Percentiles rank a stretch among this genome's conserved stretches.
phyloP scores from a whole-genome alignment of 2,797 vertebrate genomes.

The Myotis pilosus region DNA sequence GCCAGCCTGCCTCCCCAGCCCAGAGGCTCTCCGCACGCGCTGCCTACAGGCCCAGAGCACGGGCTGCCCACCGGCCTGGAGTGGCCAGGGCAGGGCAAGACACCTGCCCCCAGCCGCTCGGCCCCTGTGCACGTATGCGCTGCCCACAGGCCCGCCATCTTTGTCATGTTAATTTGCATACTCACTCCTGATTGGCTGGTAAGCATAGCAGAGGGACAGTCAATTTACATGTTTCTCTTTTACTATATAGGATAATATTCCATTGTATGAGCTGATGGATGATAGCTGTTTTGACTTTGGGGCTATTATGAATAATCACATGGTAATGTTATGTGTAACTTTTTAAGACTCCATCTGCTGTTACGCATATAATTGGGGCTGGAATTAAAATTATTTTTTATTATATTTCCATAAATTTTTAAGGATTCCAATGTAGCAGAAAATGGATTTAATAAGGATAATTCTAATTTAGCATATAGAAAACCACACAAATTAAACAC shows the following conservation, averaged over 20 bases:
- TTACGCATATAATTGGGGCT: background rate
- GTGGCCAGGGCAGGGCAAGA: too few species aligned
- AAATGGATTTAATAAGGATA: conserved; percentile 12
- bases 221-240: background rate
- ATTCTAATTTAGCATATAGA: background rate
- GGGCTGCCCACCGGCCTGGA: too few species aligned
- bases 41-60: too few species aligned
- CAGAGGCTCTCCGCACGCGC: too few species aligned
- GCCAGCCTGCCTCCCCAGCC: too few species aligned
- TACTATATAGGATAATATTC: background rate
- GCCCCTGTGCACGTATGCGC: too few species aligned
- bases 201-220: too few species aligned
- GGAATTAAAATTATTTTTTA: conserved; percentile 40
- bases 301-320: background rate
- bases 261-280: background rate
- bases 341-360: background rate
- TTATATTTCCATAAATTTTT: background rate
- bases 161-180: too few species aligned
- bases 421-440: background rate
- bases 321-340: background rate
- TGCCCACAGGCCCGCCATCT: too few species aligned
- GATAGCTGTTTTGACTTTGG: background rate
- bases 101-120: too few species aligned
- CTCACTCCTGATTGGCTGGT: too few species aligned
- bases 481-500: conserved; percentile 27